phyloP scores from a whole-genome alignment of 2,797 vertebrate genomes.

The Enteromius argenteus region DNA sequence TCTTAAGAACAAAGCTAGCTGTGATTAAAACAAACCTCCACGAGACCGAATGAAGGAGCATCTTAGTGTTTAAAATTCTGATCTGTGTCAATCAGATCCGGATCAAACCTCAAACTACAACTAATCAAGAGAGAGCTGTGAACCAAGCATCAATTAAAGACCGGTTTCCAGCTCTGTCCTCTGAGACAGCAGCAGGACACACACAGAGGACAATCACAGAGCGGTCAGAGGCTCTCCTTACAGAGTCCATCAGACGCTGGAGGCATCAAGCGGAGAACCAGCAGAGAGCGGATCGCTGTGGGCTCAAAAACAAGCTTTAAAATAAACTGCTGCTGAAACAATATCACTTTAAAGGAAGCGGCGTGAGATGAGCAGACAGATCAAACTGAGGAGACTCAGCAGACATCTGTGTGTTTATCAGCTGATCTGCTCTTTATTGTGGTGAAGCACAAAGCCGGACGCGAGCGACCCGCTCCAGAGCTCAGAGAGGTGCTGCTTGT shows the following conservation, averaged over 20 bases:
- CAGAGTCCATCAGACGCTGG: background rate
- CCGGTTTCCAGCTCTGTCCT: background rate
- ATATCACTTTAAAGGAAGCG: background rate
- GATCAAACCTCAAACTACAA: slow-evolving; percentile 10
- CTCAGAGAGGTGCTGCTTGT: slow-evolving; percentile 59
- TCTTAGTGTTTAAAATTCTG: background rate
- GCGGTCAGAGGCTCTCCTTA: background rate
- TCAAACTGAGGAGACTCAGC: slow-evolving; percentile 6
- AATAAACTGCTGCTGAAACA: background rate
- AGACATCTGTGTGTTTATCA: slow-evolving; percentile 16
- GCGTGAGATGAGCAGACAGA: no score
- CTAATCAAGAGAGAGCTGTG: background rate
- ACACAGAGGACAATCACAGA: background rate
- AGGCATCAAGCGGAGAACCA: background rate
- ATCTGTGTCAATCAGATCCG: background rate
- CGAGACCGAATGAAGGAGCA: background rate
- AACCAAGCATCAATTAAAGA: background rate
- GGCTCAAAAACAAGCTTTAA: background rate
- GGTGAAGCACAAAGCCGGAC: slow-evolving; percentile 13
- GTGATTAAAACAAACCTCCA: slow-evolving; percentile 26
- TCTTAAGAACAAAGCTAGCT: slow-evolving; percentile 17
- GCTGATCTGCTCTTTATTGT: slow-evolving; percentile 23
- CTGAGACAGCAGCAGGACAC: background rate
- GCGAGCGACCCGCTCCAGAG: slow-evolving; percentile 31
- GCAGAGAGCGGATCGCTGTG: background rate